Base-by-base conservation (phyloP, 2,797 vertebrate species). In the Salmo trutta region DNA sequence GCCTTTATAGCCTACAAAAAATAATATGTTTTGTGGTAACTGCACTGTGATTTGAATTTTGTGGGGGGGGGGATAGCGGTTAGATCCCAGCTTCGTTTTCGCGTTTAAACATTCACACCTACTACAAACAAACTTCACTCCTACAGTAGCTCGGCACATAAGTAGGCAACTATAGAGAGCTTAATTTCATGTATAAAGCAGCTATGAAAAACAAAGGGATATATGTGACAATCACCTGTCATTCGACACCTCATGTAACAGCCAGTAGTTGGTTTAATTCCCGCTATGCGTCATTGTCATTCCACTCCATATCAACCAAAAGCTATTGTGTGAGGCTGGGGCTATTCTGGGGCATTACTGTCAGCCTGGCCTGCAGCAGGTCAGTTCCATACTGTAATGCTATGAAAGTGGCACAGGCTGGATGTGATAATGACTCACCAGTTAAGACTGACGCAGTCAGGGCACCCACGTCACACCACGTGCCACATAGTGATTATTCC, bases 211-310 rank as follows among this genome's bases (percentile, higher is more conserved):
- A 51, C 4, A 29, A 56, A 27, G 77, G 64, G 83, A 84, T 70
- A 79, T 29, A 79, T 82, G 51, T 21, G 10, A 14, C 80, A 80
- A 80, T 36, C 81, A 90, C 80, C 80, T 78, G 93, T 91, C 84
- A 94, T 73, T 65, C 64, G 92, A 94, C 78, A 90, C 91, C 83
- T 79, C 79, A 84, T 92, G 90, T 91, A 89, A 88, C 92, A 83
- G 86, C 83, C 85, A 81, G 84, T 73, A 74, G 79, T 53, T 85
- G 84, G 69, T 90, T 87, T 88, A 77, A 92, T 90, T 91, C 87
- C 88, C 79, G 83, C 77, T 80, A 75, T 66, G 71, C 79, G 87
- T 90, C 88, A 88, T 81, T 90, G 90, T 90, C 91, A 90, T 90
- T 87, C 80, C 82, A 72, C 75, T 85, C 89, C 92, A 93, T 93